Base-by-base conservation (phyloP, 2,888 invertebrate species). In the Chromoteleia sp. region DNA sequence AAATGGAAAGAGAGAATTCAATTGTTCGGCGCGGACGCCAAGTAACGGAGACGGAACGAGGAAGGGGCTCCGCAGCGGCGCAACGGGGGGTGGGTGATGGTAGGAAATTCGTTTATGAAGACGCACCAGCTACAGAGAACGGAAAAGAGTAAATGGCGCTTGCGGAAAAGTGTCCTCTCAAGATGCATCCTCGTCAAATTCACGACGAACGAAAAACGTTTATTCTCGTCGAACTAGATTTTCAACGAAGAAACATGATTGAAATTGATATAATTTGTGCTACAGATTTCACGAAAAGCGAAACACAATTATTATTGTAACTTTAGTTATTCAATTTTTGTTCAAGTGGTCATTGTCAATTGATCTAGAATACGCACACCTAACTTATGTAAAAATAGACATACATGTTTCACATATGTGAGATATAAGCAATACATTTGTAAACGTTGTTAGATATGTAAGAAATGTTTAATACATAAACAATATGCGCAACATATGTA, bases 1-100 rank as follows among this genome's bases (percentile, higher is more conserved):
- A 90, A 90, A 91, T 90, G 90, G 90, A 91, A 89, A 90, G 90
- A 91, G 91, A 91, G 91, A 91, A 91, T 91, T 91, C 88, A 91
- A 92, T 91, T 92, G 91, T 91, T 90, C 86, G 85, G 83, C 87
- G 85, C 85, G 86, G 84, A 86, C 63, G 83, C 83, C 82, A 81
- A 85, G 76, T 82, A 75, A 78, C 83, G 78, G 77, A 81, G 83
- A 79, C 75, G 75, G 71, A 76, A 80, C 70, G 82, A 78, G 70
- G 67, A 70, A 63, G 48, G 45, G 80, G 74, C 52, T 21, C 61
- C 10, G 21, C 21, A 56, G 30, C 63, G 48, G 45, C 10, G 58
- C 19, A 48, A 21, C 14, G 71, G 78, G 79, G 67, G 75, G 79
- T 68, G 59, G 81, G 67, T 77, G 85, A 86, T 86, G 88, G 86